These are phyloP conservation scores for Rhopalosiphum nymphaeae DNA, from an alignment of 2,888 invertebrate genomes.

Conservation along the genomic window DNA sequence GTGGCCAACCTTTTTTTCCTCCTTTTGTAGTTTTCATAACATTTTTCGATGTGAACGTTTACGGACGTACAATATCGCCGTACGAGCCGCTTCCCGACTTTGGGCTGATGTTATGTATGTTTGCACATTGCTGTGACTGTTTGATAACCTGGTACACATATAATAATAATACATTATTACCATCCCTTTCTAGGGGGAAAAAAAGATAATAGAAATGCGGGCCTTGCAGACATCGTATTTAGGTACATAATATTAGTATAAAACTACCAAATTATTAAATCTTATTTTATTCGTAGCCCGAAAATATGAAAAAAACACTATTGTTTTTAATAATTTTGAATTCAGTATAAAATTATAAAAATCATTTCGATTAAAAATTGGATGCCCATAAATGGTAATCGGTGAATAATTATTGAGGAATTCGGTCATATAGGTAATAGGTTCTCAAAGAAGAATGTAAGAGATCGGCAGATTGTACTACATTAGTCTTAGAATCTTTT, in stretches of 20 bases:
- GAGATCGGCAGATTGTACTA: neutral
- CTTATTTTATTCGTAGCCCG: neutral
- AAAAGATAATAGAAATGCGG: neutral
- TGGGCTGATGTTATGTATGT: neutral
- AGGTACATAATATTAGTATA: neutral
- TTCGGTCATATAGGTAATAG: neutral
- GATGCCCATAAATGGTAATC: neutral
- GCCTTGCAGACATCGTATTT: neutral
- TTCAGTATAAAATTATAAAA: neutral
- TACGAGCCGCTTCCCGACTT: neutral
- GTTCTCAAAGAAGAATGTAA: neutral
- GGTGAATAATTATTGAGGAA: neutral
- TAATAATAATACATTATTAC: neutral
- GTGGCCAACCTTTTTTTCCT: neutral
- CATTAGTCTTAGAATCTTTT: neutral
- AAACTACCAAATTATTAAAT: too few relatives aligned
- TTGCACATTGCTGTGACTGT: neutral
- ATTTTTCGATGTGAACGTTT: neutral
- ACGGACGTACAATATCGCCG: neutral
- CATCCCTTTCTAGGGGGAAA: neutral
- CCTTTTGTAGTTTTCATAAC: neutral
- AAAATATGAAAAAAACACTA: neutral
- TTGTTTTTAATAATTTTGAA: too few relatives aligned
- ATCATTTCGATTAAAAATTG: neutral
- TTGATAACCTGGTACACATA: neutral